Percentiles rank a stretch among this genome's conserved stretches.
Conservation (phyloP, 1,140 invertebrate genomes). For the Platyura marginata region DNA sequence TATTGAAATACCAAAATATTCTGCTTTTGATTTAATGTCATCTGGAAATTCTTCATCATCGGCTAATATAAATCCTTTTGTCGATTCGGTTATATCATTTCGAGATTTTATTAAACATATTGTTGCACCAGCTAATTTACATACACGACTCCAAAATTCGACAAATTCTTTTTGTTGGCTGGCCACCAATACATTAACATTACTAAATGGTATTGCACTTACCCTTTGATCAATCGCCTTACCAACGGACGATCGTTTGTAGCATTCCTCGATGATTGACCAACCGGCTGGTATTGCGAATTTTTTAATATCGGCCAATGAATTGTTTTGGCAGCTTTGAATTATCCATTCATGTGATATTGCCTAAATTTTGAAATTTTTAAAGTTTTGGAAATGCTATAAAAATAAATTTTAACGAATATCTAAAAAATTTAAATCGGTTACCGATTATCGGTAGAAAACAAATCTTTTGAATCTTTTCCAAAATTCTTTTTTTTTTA, state of each 20-base stretch:
- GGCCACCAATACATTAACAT: constrained; percentile 29
- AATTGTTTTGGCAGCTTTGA: constrained; percentile 25
- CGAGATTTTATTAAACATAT: constrained; percentile 26
- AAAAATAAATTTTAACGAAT: too few species aligned
- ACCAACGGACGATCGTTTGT: constrained; percentile 24
- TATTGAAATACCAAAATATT: constrained; percentile 29
- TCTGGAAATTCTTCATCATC: constrained; percentile 32
- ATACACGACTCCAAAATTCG: constrained; percentile 34
- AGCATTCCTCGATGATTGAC: constrained; percentile 27
- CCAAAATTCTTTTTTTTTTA: too few species aligned
- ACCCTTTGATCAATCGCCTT: constrained; percentile 6
- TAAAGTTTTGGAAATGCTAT: too few species aligned
- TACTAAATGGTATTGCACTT: constrained; percentile 29
- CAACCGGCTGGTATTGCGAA: constrained; percentile 30
- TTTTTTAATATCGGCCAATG: constrained; percentile 21
- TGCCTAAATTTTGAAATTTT: too few species aligned
- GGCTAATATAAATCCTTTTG: constrained; percentile 28
- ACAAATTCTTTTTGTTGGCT: constrained; percentile 28
- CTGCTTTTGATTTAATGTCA: constrained; percentile 31
- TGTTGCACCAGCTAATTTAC: constrained; percentile 33
- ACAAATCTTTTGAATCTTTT: too few species aligned
- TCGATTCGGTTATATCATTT: constrained; percentile 27
- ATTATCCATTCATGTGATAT: constrained; percentile 38
- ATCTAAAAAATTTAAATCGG: too few species aligned
- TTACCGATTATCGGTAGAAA: too few species aligned